A percentile compares a stretch with the other conserved stretches of the same genome.
These are phyloP conservation scores for Apodemus agrarius DNA, from an alignment of 2,797 vertebrate species.

Conservation along the genomic window DNA sequence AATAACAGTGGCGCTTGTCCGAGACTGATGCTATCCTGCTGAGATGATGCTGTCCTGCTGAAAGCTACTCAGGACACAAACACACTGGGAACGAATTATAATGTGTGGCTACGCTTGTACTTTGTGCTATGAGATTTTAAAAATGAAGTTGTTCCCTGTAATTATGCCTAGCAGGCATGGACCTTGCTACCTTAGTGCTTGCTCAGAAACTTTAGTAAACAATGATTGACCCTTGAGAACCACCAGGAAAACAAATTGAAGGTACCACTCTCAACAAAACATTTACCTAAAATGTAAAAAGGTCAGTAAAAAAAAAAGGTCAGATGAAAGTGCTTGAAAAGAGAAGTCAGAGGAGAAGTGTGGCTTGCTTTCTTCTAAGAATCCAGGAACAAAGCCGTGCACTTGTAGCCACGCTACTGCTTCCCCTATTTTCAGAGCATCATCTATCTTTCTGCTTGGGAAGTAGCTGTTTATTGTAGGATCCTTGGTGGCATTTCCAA, in stretches of 20 bases:
- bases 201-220: constrained; percentile 68
- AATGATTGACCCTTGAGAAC: constrained; percentile 74
- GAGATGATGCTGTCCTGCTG: constrained; percentile 64
- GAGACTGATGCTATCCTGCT: constrained; percentile 44
- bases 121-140: constrained; percentile 72
- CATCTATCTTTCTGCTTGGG: not conserved
- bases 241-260: constrained; percentile 69
- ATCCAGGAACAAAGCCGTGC: not conserved
- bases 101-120: constrained; percentile 70
- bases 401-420: too few species aligned
- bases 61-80: constrained; percentile 63
- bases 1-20: not conserved
- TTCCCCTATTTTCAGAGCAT: not conserved
- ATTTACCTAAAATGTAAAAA: constrained; percentile 3
- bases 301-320: not conserved
- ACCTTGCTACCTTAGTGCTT: constrained; percentile 64
- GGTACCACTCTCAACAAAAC: constrained; percentile 20
- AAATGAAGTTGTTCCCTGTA: constrained; percentile 74
- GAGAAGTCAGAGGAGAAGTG: not conserved
- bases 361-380: not conserved
- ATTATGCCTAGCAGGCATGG: constrained; percentile 78
- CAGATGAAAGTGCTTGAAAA: not conserved
- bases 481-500: not conserved
- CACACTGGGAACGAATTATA: constrained; percentile 46
- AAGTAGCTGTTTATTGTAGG: not conserved